Evolutionary conservation across 1,140 invertebrate species (phyloP).

Genomic region (Phortica variegata): DNA sequence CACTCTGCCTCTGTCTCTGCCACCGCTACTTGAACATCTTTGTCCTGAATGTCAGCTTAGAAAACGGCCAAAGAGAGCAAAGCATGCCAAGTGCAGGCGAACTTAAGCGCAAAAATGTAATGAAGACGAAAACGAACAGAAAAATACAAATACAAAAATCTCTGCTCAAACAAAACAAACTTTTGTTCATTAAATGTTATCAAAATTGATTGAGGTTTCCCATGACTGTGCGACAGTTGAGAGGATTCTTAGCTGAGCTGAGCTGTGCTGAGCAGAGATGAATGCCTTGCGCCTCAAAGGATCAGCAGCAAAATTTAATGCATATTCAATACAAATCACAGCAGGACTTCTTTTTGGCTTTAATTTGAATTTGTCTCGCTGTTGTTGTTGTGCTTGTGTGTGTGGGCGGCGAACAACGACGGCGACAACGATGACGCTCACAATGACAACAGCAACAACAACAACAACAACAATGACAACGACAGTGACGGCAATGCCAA

Average conservation of each 20-base stretch:
- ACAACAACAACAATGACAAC: slow-evolving; percentile 12
- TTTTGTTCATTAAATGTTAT: too few species aligned
- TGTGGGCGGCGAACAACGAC: slow-evolving; percentile 4
- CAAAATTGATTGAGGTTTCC: too few species aligned
- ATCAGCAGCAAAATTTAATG: slow-evolving; percentile 12
- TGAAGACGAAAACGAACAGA: too few species aligned
- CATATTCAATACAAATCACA: not conserved
- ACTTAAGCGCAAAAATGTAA: too few species aligned
- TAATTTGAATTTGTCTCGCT: too few species aligned
- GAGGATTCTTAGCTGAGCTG: slow-evolving; percentile 9
- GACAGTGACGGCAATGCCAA: slow-evolving; percentile 3
- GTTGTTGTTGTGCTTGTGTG: not conserved
- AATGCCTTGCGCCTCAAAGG: slow-evolving; percentile 21
- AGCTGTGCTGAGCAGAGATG: slow-evolving; percentile 44
- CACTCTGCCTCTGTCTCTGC: too few species aligned
- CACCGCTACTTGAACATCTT: too few species aligned
- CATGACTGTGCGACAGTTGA: slow-evolving; percentile 25
- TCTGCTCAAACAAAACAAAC: too few species aligned
- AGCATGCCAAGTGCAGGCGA: too few species aligned
- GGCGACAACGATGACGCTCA: too few species aligned
- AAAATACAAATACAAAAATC: too few species aligned
- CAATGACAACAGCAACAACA: slow-evolving; percentile 5
- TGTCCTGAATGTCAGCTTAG: too few species aligned
- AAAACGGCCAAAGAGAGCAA: slow-evolving; percentile 22
- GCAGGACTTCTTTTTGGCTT: not conserved